A percentile compares a stretch with the other conserved stretches of the same genome.
phyloP scores from a whole-genome alignment of 2,113 vertebrate genomes.

The Rhinoderma darwinii region DNA sequence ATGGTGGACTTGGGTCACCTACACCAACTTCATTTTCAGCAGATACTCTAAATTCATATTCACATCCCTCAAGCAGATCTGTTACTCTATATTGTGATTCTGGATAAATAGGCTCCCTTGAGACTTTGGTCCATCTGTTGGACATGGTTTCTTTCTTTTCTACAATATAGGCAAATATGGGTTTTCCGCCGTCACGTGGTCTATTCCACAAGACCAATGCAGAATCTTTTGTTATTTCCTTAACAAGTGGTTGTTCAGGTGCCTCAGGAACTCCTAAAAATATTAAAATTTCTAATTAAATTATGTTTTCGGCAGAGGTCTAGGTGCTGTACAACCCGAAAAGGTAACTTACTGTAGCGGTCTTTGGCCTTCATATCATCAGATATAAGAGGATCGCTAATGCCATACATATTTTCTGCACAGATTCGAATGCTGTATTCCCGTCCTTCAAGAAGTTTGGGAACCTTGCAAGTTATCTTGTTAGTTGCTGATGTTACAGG shows the following conservation, averaged over 20 bases:
- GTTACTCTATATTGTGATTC: conserved; percentile 88
- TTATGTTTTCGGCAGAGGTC: conserved; percentile 25
- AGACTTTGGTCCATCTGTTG: conserved; percentile 88
- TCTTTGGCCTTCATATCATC: conserved; percentile 97
- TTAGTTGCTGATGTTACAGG: conserved; percentile 89
- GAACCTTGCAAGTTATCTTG: conserved; percentile 92
- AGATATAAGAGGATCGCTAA: conserved; percentile 94
- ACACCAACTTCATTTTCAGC: conserved; percentile 95
- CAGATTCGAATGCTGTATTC: conserved; percentile 92
- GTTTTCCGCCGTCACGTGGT: conserved; percentile 94
- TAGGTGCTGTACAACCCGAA: conserved; percentile 47
- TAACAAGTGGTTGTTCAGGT: conserved; percentile 88
- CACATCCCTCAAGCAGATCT: conserved; percentile 90
- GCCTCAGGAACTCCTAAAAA: conserved; percentile 92
- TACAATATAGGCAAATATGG: conserved; percentile 93
- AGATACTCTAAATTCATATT: conserved; percentile 96
- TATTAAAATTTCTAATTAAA: conserved; percentile 24
- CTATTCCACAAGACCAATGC: conserved; percentile 91
- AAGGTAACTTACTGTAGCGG: conserved; percentile 85
- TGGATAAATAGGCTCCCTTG: conserved; percentile 89
- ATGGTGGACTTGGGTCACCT: conserved; percentile 93
- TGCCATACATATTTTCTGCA: conserved; percentile 96
- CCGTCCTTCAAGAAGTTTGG: conserved; percentile 90
- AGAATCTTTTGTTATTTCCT: conserved; percentile 88
- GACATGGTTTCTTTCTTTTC: conserved; percentile 94